Base-by-base conservation (phyloP, 2,797 vertebrate genomes). In the Mormyrops boulengeri region DNA sequence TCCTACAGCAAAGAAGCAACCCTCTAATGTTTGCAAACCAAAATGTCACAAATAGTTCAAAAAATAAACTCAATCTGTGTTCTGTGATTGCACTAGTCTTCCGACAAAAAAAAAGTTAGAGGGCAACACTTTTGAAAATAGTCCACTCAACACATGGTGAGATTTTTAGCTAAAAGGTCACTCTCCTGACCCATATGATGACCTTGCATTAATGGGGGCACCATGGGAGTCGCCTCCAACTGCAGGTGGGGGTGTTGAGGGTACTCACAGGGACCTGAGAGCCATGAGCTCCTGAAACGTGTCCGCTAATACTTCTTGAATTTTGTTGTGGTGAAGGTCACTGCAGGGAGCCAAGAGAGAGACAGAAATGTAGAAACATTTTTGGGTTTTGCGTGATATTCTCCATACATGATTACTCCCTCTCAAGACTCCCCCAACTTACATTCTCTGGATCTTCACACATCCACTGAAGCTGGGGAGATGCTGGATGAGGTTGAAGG, bases 361-460 rank as follows among this genome's bases (percentile, higher is more conserved):
- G 93, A 92, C 90, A 91, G 90, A 85, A 92, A 82, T 87, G 86
- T 57, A 77, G 14, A 73, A 44, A 73, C 34, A 55, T 11, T 47
- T 47, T 8, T 62, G 11, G 57, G 19, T 26, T 12, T 62, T 22
- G 66, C 44, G 19, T 57, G 17, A 41, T 57, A 12, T 85, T 41
- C 26, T 60, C 55, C 52, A 41, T 60, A 44, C 26, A 60, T n/a
- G 8, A 6, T 38, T 57, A 17, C 30, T 38, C 44, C 12, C 49
- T 50, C 11, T 11, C n/a, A 50, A 60, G 34, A 38, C 26, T 55
- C 30, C 6, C 7, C 26, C 88, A 60, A 93, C 98, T 95, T 96
- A 99, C 98, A 99, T 97, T 95, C 96, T 98, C 93, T 98, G 97
- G 85, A 99, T 95, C 90, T 95, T 97, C 90, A 96, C 95, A 89